phyloP scores from a whole-genome alignment of 2,797 vertebrate genomes.

The Vultur gryphus region DNA sequence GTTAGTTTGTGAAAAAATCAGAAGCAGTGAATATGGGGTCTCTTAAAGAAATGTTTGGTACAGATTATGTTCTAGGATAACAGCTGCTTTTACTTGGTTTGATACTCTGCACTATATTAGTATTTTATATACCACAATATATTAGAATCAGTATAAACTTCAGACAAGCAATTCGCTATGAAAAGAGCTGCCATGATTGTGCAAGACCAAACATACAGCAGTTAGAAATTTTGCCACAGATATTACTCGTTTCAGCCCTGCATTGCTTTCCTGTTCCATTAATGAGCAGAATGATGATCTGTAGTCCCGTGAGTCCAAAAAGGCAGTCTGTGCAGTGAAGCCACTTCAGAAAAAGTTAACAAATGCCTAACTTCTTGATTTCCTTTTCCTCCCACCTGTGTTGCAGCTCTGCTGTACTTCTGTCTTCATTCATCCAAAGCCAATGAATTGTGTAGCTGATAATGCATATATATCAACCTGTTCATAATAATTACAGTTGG shows the following conservation, averaged over 20 bases:
- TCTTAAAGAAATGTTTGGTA: not conserved
- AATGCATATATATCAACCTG: constrained; percentile 21
- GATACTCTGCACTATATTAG: not conserved
- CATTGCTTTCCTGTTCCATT: not conserved
- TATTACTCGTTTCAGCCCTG: not conserved
- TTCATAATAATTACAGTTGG: constrained; percentile 40
- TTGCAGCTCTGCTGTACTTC: not conserved
- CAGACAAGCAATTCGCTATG: not conserved
- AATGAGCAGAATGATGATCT: not conserved
- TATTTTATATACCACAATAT: not conserved
- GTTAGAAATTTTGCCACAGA: not conserved
- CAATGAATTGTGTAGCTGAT: constrained; percentile 16
- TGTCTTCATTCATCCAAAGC: constrained; percentile 34
- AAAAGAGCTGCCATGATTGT: not conserved
- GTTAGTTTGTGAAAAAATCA: not conserved
- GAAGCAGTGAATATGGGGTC: not conserved
- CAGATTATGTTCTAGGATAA: not conserved
- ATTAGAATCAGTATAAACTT: not conserved
- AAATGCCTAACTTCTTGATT: not conserved
- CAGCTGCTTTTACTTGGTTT: not conserved
- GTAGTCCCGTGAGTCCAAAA: not conserved
- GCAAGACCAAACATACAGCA: not conserved
- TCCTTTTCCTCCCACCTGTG: not conserved
- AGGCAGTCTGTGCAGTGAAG: not conserved
- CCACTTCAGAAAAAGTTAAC: not conserved